Evolutionary conservation across 2,888 invertebrate genomes (phyloP).

Genomic region (Hylaea fasciaria): DNA sequence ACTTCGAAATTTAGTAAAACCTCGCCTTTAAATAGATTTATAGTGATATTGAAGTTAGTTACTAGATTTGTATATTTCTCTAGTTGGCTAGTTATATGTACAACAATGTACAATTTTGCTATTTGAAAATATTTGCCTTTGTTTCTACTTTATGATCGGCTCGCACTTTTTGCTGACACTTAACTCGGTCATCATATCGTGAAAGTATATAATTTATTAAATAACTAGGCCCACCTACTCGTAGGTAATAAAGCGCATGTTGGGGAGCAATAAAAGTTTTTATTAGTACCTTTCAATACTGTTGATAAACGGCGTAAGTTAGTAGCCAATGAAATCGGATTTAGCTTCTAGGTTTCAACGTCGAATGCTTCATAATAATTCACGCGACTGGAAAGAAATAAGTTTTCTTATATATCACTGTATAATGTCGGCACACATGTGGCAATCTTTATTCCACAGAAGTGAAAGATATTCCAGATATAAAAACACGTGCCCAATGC

Average conservation of each 20-base stretch:
- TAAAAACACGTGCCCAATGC: constrained; percentile 81
- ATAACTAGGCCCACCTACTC: constrained; percentile 37
- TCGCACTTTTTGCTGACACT: constrained; percentile 5
- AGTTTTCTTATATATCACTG: constrained; percentile 66
- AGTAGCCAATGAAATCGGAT: constrained; percentile 58
- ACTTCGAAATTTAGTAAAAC: too few species aligned
- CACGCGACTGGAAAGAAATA: constrained; percentile 63
- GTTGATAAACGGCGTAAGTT: constrained; percentile 53
- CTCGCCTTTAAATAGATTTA: too few species aligned
- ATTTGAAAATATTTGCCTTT: too few species aligned
- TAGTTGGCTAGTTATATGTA: too few species aligned
- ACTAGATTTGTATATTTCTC: too few species aligned
- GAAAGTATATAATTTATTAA: constrained; percentile 27
- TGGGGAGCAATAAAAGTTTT: constrained; percentile 39
- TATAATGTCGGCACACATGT: constrained; percentile 68
- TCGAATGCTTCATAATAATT: constrained; percentile 62
- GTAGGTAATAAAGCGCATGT: constrained; percentile 32
- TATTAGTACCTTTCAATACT: constrained; percentile 38
- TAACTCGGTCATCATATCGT: constrained; percentile 15
- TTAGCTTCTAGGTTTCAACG: constrained; percentile 53
- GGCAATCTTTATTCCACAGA: constrained; percentile 73
- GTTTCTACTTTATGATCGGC: not conserved
- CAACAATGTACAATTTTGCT: too few species aligned
- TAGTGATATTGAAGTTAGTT: too few species aligned
- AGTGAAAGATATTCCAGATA: constrained; percentile 77